Evolutionary conservation across 2,888 invertebrate genomes (phyloP).

Genomic region (Cecidostiba fungosa): DNA sequence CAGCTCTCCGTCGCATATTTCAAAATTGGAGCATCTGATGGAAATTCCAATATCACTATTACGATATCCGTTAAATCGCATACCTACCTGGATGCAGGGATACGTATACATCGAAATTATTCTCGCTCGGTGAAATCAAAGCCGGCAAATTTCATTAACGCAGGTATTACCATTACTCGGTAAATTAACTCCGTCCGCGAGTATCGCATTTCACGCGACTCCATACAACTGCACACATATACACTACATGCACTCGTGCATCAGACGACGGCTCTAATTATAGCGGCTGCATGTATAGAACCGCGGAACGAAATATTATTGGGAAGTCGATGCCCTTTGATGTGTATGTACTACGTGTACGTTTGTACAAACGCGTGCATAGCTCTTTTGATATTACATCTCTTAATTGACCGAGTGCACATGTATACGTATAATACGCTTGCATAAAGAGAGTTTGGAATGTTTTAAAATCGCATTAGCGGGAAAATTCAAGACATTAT

Average conservation of each 20-base stretch:
- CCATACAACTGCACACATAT: neutral
- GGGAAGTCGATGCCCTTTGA: slow-evolving; percentile 1
- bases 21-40: too few relatives aligned
- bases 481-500: too few relatives aligned
- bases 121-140: neutral
- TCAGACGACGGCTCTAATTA: neutral
- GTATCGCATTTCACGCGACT: slow-evolving; percentile 1
- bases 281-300: neutral
- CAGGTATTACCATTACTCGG: slow-evolving; percentile 12
- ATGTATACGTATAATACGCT: too few relatives aligned
- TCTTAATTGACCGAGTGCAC: neutral
- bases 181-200: neutral
- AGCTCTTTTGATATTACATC: neutral
- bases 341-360: neutral
- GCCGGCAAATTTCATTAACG: neutral
- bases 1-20: too few relatives aligned
- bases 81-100: too few relatives aligned
- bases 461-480: too few relatives aligned
- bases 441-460: too few relatives aligned
- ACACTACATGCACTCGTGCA: neutral
- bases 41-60: too few relatives aligned
- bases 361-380: too few relatives aligned
- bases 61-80: too few relatives aligned
- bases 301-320: neutral
- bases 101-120: neutral